Evolutionary conservation across 2,888 invertebrate species (phyloP).

Genomic region (Campoplex nolae): DNA sequence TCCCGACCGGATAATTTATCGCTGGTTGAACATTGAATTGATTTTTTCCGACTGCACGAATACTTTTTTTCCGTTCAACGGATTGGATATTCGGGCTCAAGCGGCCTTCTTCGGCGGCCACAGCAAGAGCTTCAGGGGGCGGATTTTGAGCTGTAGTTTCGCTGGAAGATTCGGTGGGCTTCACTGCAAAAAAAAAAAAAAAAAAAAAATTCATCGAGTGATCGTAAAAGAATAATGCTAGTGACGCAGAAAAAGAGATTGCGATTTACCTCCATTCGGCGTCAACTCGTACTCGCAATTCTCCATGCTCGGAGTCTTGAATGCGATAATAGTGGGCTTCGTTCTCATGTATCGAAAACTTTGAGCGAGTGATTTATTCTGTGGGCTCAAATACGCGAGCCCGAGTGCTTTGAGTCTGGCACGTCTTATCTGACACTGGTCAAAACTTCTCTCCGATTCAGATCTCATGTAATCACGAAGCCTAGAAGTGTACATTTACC

Average conservation of each 20-base stretch:
- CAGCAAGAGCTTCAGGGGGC: constrained; percentile 85
- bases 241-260: neutral
- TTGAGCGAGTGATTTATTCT: constrained; percentile 92
- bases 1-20: constrained; percentile 91
- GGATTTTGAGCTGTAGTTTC: constrained; percentile 62
- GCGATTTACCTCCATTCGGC: constrained; percentile 38
- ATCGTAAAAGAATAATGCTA: neutral
- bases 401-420: constrained; percentile 89
- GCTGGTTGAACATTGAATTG: constrained; percentile 74
- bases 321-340: constrained; percentile 95
- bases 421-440: constrained; percentile 88
- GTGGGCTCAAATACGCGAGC: constrained; percentile 90
- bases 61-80: constrained; percentile 57
- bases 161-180: constrained; percentile 16
- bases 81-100: constrained; percentile 78
- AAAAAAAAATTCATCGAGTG: neutral
- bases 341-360: constrained; percentile 96
- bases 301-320: constrained; percentile 93
- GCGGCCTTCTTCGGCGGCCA: constrained; percentile 88
- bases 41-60: constrained; percentile 69
- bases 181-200: constrained; percentile 9
- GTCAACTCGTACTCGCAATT: constrained; percentile 86
- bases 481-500: constrained; percentile 81
- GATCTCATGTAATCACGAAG: constrained; percentile 90
- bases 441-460: constrained; percentile 92